Base-by-base conservation (phyloP, 2,888 invertebrate genomes). In the Oscheius sp. region DNA sequence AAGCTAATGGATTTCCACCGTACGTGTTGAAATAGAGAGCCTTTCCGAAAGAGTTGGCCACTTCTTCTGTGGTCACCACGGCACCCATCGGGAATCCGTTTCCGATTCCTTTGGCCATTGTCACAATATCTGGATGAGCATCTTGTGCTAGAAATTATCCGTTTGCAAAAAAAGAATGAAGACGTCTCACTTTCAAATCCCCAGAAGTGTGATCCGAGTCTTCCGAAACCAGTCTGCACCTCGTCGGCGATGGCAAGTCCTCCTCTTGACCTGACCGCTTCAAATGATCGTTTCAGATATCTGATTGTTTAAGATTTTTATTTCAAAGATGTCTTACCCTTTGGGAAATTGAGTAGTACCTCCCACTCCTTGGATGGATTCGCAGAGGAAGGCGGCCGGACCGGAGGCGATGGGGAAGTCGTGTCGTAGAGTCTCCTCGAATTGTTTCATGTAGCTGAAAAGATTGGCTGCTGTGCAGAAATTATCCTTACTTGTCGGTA, bases 21-120 rank as follows among this genome's bases (percentile, higher is more conserved):
- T 93, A 98, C 0, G 98, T 98, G 89, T 97, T 98, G 89, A 98
- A 96, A 89, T 96, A 95, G 0, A 92, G 88, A 0, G 94, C 94
- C 84, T 92, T 90, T 0, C 92, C 91, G 83, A 97, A 91, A 1
- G 92, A 91, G n/a, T 92, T 90, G 0, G 75, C 78, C 23, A 78
- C 93, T 89, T 93, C 93, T 3, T 93, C 92, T 0, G 94, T 96
- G 0, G 98, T 98, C 0, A 95, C 93, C 0, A 98, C 96, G 7
- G 96, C 97, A 0, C 93, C 72, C 89, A 99, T 90, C 0, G 98
- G 98, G 90, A 94, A 98, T 0, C 98, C 98, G 89, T 98, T 98
- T 0, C 96, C 92, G 73, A 91, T 91, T 49, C 95, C 95, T 89
- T 96, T 96, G 0, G 96, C 96, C 93, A 95, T 93, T 0, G 96